Percentiles rank a stretch among this genome's conserved stretches.
phyloP scores from a whole-genome alignment of 2,888 invertebrate species.

The Asteroscopus sphinx region DNA sequence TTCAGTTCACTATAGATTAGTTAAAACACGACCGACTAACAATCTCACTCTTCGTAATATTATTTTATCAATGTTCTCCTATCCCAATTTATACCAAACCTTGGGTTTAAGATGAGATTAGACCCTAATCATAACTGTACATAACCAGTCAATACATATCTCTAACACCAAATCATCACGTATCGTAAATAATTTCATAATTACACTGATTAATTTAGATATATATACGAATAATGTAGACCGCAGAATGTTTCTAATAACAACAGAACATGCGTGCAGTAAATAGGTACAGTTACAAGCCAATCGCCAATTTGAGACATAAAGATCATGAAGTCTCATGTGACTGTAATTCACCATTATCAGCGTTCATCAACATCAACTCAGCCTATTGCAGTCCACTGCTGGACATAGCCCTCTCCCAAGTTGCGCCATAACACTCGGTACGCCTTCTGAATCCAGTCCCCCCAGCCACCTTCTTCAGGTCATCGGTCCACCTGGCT shows the following conservation, averaged over 20 bases:
- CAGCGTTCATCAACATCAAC: no score
- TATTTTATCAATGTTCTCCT: not conserved
- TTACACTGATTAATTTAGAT: slow-evolving; percentile 56
- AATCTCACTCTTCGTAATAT: not conserved
- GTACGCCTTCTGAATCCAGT: no score
- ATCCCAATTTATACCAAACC: not conserved
- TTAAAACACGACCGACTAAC: no score
- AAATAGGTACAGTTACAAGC: slow-evolving; percentile 51
- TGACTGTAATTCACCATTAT: no score
- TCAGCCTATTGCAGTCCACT: no score
- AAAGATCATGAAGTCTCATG: no score
- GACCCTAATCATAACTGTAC: not conserved
- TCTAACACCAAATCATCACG: slow-evolving; percentile 11
- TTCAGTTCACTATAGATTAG: no score
- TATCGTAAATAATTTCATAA: slow-evolving; percentile 45
- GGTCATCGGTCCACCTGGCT: no score
- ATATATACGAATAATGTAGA: slow-evolving; percentile 62
- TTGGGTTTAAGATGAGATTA: not conserved
- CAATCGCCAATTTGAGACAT: no score
- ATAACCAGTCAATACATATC: not conserved
- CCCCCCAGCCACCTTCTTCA: no score
- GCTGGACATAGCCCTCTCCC: no score
- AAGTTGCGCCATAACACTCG: no score
- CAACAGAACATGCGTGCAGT: slow-evolving; percentile 49
- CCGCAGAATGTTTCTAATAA: slow-evolving; percentile 70